Evolutionary conservation across 2,888 invertebrate species (phyloP), one percentile per base, ranked within the genome.

Genomic region (Cephus runcator): DNA sequence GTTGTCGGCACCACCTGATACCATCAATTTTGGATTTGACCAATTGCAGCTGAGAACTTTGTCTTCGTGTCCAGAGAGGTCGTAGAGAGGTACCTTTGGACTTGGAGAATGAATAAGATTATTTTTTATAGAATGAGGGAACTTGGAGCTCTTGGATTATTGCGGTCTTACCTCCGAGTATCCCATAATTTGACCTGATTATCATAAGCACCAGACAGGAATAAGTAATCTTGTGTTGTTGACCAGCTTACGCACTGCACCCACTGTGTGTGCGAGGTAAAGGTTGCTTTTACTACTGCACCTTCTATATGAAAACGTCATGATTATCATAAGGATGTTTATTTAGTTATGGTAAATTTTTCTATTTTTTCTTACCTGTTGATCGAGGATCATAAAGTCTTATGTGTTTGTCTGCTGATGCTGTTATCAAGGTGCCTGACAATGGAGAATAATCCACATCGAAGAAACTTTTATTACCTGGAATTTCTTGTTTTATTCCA

Each of bases 161-260:
- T 56, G 2, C 9, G 23, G 23, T 77, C 87, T 83, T 88, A 96
- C 96, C 96, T 98, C 90, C 98, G 94, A 6, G 95, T 95, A 92
- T 99, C 99, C 99, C 99, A 99, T 75, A 99, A 93, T 92, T 99
- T 99, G 80, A 98, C 95, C 81, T 96, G 93, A 83, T 95, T 95
- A 89, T 99, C 99, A 88, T 98, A 98, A 0, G 97, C 96, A 2
- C 97, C 98, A 0, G 98, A 98, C 34, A 99, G 93, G 91, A 99
- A 99, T 23, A 97, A 93, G 85, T 97, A 94, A 86, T 97, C 96
- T 81, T 96, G 93, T 0, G 94, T 94, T 34, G 93, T 95, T 0
- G 98, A 97, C 99, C 99, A 99, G 82, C 94, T 93, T 0, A 99
- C 97, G 0, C 96, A 94, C 84, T 97, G 96, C 30, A 99, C 97